Evolutionary conservation across 2,113 vertebrate species (phyloP), one percentile per base, ranked within the genome.

Genomic region (Talpa occidentalis): DNA sequence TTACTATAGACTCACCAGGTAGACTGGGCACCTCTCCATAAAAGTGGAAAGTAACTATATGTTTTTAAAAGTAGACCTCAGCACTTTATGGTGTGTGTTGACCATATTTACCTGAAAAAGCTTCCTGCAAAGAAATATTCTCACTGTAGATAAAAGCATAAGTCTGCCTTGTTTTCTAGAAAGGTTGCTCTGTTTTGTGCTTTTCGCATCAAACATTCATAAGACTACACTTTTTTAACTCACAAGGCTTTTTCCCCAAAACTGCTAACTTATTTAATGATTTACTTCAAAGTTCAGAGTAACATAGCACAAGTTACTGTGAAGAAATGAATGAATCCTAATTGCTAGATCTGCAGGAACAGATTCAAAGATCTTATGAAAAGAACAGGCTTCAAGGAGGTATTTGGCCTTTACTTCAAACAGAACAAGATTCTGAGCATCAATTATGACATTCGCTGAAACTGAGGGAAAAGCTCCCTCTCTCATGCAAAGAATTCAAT

Each of bases 401-500:
- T 69, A 19, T 44, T 70, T 69, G 56, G 9, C 91, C 78, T 95
- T 91, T 9, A 76, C 22, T 40, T 86, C 37, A 44, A 67, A 91
- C 16, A 47, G 32, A 8, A 4, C 37, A n/a, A 73, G 80, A 49
- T 52, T 79, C 67, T 73, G 6, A 42, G 69, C 67, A 89, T 59
- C 62, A 52, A 44, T 47, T 37, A 62, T 5, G 11, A 62, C 26
- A 26, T 32, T 69, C 47, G 26, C 59, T 88, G 32, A 77, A 91
- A 88, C 81, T 49, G 6, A 5, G 26, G 77, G 60, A 85, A 69
- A 59, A 90, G 62, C 37, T 86, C 37, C 49, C 42, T 86, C 49
- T 74, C n/a, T 92, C 85, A 59, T 70, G 78, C 81, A 91, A 94
- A 88, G 79, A 92, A 79, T 78, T 73, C 74, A 92, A 88, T 88